Percentiles rank a stretch among this genome's conserved stretches.
These are phyloP conservation scores for Amazonetta brasiliensis DNA, from an alignment of 2,797 vertebrate species.

Conservation along the genomic window DNA sequence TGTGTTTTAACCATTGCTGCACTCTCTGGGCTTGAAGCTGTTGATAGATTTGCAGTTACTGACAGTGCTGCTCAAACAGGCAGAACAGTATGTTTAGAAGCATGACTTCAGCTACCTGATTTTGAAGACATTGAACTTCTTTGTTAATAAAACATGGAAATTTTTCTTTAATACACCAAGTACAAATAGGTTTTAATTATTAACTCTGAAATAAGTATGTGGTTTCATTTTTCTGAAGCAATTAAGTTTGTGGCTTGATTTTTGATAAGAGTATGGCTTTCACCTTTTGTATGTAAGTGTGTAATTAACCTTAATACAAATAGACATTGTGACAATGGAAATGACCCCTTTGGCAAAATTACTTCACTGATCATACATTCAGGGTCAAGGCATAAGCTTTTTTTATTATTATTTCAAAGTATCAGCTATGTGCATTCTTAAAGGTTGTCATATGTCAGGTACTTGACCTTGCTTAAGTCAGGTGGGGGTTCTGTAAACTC, in stretches of 20 bases:
- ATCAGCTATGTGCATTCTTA: rapidly evolving
- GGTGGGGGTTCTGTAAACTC: neutral
- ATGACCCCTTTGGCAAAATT: neutral
- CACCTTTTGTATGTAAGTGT: neutral
- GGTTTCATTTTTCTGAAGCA: neutral
- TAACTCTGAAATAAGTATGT: neutral
- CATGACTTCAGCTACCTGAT: neutral
- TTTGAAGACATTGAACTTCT: neutral
- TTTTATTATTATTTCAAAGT: neutral
- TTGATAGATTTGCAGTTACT: rapidly evolving
- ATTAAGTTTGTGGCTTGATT: neutral
- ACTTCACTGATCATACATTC: neutral
- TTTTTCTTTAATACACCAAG: neutral
- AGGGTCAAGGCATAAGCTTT: neutral
- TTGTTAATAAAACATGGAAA: neutral
- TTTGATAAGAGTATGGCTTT: neutral
- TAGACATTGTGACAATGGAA: neutral
- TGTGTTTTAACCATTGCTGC: rapidly evolving
- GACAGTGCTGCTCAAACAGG: rapidly evolving
- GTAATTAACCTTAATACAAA: neutral
- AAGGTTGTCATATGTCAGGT: neutral
- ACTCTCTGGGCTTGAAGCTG: no score
- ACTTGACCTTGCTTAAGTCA: neutral
- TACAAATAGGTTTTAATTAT: neutral
- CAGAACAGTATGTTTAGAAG: rapidly evolving